Evolutionary conservation across 2,888 invertebrate genomes (phyloP).

Genomic region (Ametastegia equiseti): DNA sequence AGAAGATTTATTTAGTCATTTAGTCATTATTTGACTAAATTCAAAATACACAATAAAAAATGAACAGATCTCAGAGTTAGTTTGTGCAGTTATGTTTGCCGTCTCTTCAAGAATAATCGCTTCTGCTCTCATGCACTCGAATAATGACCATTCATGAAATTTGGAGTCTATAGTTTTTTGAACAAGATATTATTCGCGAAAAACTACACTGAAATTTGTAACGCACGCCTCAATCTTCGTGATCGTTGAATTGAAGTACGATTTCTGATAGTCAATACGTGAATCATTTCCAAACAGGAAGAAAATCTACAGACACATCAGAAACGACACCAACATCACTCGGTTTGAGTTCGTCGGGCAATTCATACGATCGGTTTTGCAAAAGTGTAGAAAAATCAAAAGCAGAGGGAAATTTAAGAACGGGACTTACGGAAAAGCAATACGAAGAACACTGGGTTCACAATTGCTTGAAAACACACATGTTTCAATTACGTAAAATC

Average conservation of each 20-base stretch:
- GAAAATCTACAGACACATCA: neutral
- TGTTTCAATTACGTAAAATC: conserved; percentile 76
- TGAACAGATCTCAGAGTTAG: too few relatives aligned
- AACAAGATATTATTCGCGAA: too few relatives aligned
- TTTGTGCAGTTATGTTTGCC: too few relatives aligned
- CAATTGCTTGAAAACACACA: conserved; percentile 76
- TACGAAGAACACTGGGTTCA: conserved; percentile 77
- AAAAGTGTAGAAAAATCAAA: neutral
- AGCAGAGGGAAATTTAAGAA: neutral
- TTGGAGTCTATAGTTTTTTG: too few relatives aligned
- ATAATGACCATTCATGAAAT: too few relatives aligned
- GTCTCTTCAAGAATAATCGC: neutral
- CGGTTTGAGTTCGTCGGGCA: neutral
- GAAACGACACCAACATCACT: neutral
- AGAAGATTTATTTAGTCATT: too few relatives aligned
- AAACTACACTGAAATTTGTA: too few relatives aligned
- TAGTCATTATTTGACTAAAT: too few relatives aligned
- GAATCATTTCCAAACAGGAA: neutral
- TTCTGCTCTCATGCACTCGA: too few relatives aligned
- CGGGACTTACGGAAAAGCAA: conserved; percentile 60
- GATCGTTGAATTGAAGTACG: too few relatives aligned
- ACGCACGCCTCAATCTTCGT: too few relatives aligned
- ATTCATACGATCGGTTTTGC: neutral
- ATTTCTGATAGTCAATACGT: neutral
- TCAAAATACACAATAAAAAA: too few relatives aligned